Evolutionary conservation across 2,888 invertebrate species (phyloP), one percentile per base, ranked within the genome.

Genomic region (Tetragonula carbonaria): DNA sequence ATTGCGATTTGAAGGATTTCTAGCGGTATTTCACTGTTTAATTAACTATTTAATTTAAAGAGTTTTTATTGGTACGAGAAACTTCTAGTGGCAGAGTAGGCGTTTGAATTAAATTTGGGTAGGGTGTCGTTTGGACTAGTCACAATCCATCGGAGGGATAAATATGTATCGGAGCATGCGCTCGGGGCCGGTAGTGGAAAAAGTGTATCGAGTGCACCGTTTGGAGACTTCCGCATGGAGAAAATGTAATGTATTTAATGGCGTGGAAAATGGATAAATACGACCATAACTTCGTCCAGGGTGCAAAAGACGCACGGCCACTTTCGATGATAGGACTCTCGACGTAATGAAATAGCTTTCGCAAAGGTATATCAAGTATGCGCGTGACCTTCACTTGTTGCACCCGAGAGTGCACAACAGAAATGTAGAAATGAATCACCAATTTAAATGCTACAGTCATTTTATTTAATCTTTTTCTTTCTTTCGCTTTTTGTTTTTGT

Each of bases 241-340:
- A 78, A 83, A 84, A 66, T 62, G 63, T 59, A 68, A 86, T 66
- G 85, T 73, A 62, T 28, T 71, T 84, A 89, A 88, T 88, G 88
- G 81, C 16, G 53, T 81, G 88, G 76, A 86, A 88, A 75, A 14
- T 55, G 72, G 82, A 78, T 88, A 85, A 85, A 83, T 85, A 80
- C 78, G 55, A 28, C 23, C 38, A 38, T 65, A 78, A 81, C 78
- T 84, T 55, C 38, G 67, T 76, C n/a, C 6, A n/a, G 62, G 70
- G 51, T 62, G 33, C 14, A 38, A 55, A 67, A 57, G 51, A 55
- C 33, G 62, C 28, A 14, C 6, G 28, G 6, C n/a, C 16, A 51
- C 33, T 28, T 28, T 23, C 63, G 16, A 13, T 5, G 38, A 28
- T 74, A 50, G n/a, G 21, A 53, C 16, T 51, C 59, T 23, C 14